These are phyloP conservation scores for Hiodon alosoides DNA, from an alignment of 2,113 vertebrate species.

Conservation along the genomic window DNA sequence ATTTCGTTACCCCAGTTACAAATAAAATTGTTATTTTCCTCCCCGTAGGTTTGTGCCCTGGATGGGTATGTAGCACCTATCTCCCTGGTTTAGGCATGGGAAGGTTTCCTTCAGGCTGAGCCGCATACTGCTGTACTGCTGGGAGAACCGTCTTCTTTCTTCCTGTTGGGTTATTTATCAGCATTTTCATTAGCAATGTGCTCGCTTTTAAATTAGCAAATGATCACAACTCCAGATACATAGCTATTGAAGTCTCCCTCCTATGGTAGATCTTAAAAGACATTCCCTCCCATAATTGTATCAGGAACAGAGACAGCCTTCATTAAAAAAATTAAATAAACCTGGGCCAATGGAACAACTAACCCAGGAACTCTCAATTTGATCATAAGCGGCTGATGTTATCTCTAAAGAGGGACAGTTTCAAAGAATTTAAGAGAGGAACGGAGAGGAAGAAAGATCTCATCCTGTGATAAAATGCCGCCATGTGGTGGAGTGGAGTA, in stretches of 20 bases:
- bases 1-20: too few relatives aligned
- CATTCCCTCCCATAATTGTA: slow-evolving; percentile 6
- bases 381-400: slow-evolving; percentile 14
- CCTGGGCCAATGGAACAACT: background rate
- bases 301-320: background rate
- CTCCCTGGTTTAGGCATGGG: too few relatives aligned
- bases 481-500: slow-evolving; percentile 3
- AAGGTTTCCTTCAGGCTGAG: too few relatives aligned
- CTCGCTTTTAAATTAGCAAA: slow-evolving; percentile 10
- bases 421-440: background rate
- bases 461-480: slow-evolving; percentile 7
- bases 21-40: too few relatives aligned
- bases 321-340: slow-evolving; percentile 5
- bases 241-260: background rate
- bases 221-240: slow-evolving; percentile 11
- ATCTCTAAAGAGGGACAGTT: slow-evolving; percentile 5
- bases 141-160: background rate
- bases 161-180: slow-evolving; percentile 5
- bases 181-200: slow-evolving; percentile 16
- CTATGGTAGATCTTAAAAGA: slow-evolving; percentile 2
- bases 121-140: too few relatives aligned
- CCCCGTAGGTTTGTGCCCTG: too few relatives aligned
- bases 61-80: too few relatives aligned
- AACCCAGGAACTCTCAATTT: slow-evolving; percentile 5
- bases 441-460: background rate